Evolutionary conservation across 2,113 vertebrate genomes (phyloP).

Genomic region (Cichladusa arquata): DNA sequence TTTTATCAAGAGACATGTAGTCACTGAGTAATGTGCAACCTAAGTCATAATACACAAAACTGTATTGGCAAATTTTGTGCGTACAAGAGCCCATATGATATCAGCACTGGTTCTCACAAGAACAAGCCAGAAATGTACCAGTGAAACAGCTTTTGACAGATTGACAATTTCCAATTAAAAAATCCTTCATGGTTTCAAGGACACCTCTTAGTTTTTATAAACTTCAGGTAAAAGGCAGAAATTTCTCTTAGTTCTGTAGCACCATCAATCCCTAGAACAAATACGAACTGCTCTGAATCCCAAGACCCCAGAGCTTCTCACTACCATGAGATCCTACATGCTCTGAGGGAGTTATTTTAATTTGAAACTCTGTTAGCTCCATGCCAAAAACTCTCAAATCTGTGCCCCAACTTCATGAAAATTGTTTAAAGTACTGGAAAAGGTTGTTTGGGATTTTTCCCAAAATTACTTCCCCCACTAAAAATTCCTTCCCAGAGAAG

Average conservation of each 20-base stretch:
- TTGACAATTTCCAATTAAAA: background rate
- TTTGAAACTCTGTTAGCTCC: background rate
- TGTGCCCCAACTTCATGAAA: background rate
- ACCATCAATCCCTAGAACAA: background rate
- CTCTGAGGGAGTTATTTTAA: background rate
- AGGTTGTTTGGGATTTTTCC: background rate
- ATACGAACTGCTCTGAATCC: background rate
- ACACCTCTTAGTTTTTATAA: background rate
- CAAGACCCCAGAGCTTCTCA: background rate
- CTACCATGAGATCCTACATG: background rate
- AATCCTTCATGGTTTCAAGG: background rate
- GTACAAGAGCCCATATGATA: fast-evolving
- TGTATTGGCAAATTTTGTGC: background rate
- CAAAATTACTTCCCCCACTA: background rate
- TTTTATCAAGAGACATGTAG: background rate
- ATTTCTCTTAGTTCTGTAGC: background rate
- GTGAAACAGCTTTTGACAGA: background rate
- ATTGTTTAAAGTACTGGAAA: background rate
- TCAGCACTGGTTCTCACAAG: background rate
- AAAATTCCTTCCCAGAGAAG: background rate
- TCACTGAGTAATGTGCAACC: background rate
- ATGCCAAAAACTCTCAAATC: background rate
- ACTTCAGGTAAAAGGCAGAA: background rate
- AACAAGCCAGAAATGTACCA: background rate
- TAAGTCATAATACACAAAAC: background rate